Evolutionary conservation across 1,140 invertebrate genomes (phyloP), one percentile per base, ranked within the genome.

Genomic region (Proctacanthus coquilletti): DNA sequence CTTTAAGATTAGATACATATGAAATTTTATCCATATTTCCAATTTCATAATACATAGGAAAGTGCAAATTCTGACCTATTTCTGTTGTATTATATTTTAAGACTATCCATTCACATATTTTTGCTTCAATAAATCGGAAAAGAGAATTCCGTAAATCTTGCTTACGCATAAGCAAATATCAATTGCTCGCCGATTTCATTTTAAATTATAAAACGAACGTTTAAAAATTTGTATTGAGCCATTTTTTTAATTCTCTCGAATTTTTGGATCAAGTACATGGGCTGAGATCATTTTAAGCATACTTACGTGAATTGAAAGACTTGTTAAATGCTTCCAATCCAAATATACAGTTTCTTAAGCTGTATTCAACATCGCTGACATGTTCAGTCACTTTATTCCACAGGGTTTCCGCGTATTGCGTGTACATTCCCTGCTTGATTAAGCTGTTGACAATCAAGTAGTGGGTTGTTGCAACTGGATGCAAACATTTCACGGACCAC

Each of bases 401-500:
- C 32, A 60, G 21, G 0, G 47, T 47, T 37, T 60, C 57, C 1
- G 57, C 57, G 21, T 38, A 55, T 32, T 60, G 57, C 6, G 57
- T 60, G 36, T 60, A 60, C 56, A 60, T 60, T 23, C 53, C 57
- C 41, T 60, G 57, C 36, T 60, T 58, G 14, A 60, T 51, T 0
- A 60, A 45, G 15, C 57, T 60, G 18, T 58, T 60, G 0, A 60
- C 56, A 10, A 60, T 50, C 13, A 60, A 36, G 38, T 58, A 55
- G 21, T 60, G 51, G 6, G 56, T 48, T 8, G 19, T 43, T 38
- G 46, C 19, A 35, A 52, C 33, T 0, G 57, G 56, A n/a, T 42
- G 21, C 11, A 39, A 36, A 11, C 48, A 52, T 25, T 55, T 56
- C 18, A 58, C 53, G 31, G 65, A 53, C 74, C 70, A 72, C 0